phyloP scores from a whole-genome alignment of 2,888 invertebrate species.

The Deilephila porcellus region DNA sequence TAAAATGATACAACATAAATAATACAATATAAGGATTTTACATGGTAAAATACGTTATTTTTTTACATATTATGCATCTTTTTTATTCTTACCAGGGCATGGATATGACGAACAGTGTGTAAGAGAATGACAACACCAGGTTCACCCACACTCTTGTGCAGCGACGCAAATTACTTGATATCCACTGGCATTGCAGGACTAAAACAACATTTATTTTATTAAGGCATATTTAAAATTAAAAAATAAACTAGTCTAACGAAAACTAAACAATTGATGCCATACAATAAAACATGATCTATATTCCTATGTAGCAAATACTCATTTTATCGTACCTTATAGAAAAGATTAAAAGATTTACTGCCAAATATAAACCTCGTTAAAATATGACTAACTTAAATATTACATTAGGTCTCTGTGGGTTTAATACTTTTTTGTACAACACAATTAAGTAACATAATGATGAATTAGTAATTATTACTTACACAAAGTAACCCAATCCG shows the following conservation, averaged over 20 bases:
- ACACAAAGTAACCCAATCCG: constrained; percentile 79
- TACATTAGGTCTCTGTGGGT: too few species aligned
- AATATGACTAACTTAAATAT: too few species aligned
- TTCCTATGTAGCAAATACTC: too few species aligned
- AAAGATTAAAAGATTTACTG: too few species aligned
- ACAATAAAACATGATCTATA: too few species aligned
- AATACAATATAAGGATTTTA: too few species aligned
- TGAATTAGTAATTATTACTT: constrained; percentile 45
- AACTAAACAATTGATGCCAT: too few species aligned
- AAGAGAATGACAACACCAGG: constrained; percentile 75
- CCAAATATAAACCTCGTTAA: too few species aligned
- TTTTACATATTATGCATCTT: not conserved
- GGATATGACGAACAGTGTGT: constrained; percentile 73
- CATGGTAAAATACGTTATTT: not conserved
- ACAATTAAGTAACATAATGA: not conserved
- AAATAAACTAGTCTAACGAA: too few species aligned
- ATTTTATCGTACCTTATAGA: too few species aligned
- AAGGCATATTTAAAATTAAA: too few species aligned
- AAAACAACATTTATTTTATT: constrained; percentile 44
- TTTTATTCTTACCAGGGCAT: constrained; percentile 73
- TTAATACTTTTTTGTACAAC: not conserved
- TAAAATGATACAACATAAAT: too few species aligned
- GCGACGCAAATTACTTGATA: constrained; percentile 70
- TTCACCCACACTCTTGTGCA: constrained; percentile 74
- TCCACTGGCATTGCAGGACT: constrained; percentile 75